Conservation (phyloP, 2,888 invertebrate species). For the Poecilus cupreus region DNA sequence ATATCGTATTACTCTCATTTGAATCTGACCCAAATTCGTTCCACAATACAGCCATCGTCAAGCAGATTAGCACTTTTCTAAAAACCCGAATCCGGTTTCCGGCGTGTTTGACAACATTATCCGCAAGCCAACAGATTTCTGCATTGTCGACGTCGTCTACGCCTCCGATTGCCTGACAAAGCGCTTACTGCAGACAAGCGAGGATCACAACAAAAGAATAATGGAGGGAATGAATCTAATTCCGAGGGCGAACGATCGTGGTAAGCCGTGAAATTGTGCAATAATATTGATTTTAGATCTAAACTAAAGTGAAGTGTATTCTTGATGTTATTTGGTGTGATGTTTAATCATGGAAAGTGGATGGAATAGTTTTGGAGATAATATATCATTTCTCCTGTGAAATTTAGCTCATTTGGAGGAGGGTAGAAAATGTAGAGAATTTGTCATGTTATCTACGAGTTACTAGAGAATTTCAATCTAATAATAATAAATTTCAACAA, state of each 20-base stretch:
- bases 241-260: background rate
- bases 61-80: background rate
- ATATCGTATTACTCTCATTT: background rate
- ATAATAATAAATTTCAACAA: too few species aligned
- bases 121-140: background rate
- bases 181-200: background rate
- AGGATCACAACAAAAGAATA: slow-evolving; percentile 9
- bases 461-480: too few species aligned
- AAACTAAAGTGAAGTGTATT: background rate
- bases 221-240: background rate
- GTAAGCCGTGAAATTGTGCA: background rate
- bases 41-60: background rate
- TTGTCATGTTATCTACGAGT: too few species aligned
- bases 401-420: too few species aligned
- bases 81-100: background rate
- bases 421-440: too few species aligned
- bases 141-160: background rate
- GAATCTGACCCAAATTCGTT: background rate
- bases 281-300: background rate
- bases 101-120: background rate
- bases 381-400: too few species aligned
- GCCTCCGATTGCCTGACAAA: background rate
- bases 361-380: too few species aligned
- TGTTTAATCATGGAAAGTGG: background rate
- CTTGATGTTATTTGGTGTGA: background rate